Evolutionary conservation across 2,888 invertebrate species (phyloP).

Genomic region (Myopa testacea): DNA sequence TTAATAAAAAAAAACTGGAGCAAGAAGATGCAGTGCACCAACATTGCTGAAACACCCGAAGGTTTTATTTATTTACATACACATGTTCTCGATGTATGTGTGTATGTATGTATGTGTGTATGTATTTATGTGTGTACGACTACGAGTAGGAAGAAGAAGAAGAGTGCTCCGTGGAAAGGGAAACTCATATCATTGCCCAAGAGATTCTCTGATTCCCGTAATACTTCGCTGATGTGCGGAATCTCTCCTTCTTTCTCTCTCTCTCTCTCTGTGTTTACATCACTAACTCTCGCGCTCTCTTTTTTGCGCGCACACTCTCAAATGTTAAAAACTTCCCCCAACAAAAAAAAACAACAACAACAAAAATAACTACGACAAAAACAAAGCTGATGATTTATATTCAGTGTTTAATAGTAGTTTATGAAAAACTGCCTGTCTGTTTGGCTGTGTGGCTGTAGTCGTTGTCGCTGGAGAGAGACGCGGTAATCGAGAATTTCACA

Average conservation of each 20-base stretch:
- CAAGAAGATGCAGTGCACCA: too few species aligned
- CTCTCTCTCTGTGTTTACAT: neutral
- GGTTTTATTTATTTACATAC: too few species aligned
- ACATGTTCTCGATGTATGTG: too few species aligned
- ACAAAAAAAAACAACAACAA: neutral
- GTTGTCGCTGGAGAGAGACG: neutral
- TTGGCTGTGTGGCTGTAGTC: neutral
- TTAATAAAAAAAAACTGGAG: too few species aligned
- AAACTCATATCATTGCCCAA: neutral
- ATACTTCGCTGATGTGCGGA: neutral
- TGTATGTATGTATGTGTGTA: too few species aligned
- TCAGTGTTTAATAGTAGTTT: neutral
- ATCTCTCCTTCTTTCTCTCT: constrained; percentile 8
- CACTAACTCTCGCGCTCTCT: neutral
- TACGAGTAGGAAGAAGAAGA: too few species aligned
- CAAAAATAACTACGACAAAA: neutral
- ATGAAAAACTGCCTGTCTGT: constrained; percentile 5
- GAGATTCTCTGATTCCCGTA: neutral
- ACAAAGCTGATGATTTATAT: neutral
- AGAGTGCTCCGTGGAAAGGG: neutral
- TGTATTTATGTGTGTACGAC: too few species aligned
- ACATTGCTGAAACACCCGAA: too few species aligned
- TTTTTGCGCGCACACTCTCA: neutral
- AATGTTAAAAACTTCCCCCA: neutral
- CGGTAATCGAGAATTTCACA: constrained; percentile 8